Evolutionary conservation across 2,888 invertebrate genomes (phyloP), one percentile per base, ranked within the genome.

Genomic region (Biston betularia): DNA sequence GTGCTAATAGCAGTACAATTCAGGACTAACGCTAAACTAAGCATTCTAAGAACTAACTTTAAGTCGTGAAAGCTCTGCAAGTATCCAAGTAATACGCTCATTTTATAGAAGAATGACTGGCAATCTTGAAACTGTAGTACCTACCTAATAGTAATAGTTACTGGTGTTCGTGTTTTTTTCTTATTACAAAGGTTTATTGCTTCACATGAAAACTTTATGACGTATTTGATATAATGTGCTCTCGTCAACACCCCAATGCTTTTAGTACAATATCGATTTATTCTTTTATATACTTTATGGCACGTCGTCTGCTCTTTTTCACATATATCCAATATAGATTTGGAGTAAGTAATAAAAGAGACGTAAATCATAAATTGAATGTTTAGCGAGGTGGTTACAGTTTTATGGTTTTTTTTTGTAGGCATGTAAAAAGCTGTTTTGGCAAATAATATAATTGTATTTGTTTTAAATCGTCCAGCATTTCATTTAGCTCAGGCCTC

Each of bases 241-340:
- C 66, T 67, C 72, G 73, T 66, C 73, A 62, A 74, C 76, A 75
- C 73, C 74, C 78, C 71, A 78, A 79, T 70, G 80, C 80, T 82
- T 82, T 83, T 81, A 83, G 77, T 74, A 74, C 72, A 77, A 74
- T 75, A 80, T 81, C 77, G 81, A 78, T 79, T 79, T 73, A 73
- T 72, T 65, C 50, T 50, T 61, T 38, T 59, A 54, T 38, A 38
- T 44, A 44, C 48, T 62, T 59, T 66, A 65, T 50, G 35, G 15
- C 46, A 11, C 38, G 56, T 46, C 53, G 54, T 59, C 48, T 59
- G 67, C 57, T 60, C 48, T 38, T 64, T 63, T 68, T 59, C 52
- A 50, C 66, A 62, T 64, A 55, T 65, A 55, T 66, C 64, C 49
- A 68, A 66, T 67, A 62, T 59, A 65, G 62, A 63, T 66, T 62